These are phyloP conservation scores for Benitochromis conjunctus DNA, from an alignment of 2,113 vertebrate genomes.

Conservation along the genomic window DNA sequence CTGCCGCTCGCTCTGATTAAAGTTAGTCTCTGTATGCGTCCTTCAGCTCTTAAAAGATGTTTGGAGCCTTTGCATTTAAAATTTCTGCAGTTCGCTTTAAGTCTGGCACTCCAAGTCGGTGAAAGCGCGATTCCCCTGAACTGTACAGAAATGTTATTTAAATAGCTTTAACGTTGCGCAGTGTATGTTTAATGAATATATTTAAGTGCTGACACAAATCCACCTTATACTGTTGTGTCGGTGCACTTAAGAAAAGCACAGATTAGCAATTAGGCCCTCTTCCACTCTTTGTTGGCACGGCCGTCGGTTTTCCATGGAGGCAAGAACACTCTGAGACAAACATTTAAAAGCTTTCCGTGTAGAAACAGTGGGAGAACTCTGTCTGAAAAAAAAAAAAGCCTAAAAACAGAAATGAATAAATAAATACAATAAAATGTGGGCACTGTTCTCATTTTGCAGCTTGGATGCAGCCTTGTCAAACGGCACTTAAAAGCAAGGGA, in stretches of 20 bases:
- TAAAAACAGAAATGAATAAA: conserved; percentile 75
- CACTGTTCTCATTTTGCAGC: conserved; percentile 62
- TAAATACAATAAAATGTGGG: conserved; percentile 72
- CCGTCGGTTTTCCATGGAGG: conserved; percentile 50
- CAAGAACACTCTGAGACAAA: conserved; percentile 48
- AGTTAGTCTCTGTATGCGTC: background rate
- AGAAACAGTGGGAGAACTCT: conserved; percentile 56
- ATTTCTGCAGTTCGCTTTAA: background rate
- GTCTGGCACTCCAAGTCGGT: background rate
- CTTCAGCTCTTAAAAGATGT: conserved; percentile 19
- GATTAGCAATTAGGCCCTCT: conserved; percentile 57
- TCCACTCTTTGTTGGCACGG: conserved; percentile 52
- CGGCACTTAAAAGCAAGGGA: conserved; percentile 70
- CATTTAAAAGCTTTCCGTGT: conserved; percentile 73
- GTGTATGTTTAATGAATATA: conserved; percentile 16
- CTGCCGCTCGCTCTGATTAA: conserved; percentile 9
- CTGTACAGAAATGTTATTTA: background rate
- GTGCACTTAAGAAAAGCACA: conserved; percentile 47
- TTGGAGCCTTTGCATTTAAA: conserved; percentile 1
- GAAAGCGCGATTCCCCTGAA: background rate
- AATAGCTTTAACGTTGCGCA: conserved; percentile 2
- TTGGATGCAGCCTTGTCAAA: conserved; percentile 70
- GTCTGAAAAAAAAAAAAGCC: conserved; percentile 47
- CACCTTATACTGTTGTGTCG: conserved; percentile 24
- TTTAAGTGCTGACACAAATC: conserved; percentile 39